Percentiles rank a stretch among this genome's conserved stretches.
phyloP scores from a whole-genome alignment of 2,113 vertebrate species.

The Narcine bancroftii region DNA sequence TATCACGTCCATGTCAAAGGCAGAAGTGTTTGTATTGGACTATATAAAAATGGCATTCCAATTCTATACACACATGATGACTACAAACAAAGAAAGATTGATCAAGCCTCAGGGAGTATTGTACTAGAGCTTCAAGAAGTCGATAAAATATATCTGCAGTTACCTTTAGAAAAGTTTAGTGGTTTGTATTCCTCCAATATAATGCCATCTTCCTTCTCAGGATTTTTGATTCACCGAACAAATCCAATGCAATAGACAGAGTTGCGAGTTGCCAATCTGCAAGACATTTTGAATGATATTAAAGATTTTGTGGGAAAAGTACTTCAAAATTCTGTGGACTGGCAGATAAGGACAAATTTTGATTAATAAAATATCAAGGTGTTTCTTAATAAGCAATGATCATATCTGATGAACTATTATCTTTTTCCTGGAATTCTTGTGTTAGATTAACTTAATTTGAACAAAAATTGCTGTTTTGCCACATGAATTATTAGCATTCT shows the following conservation, averaged over 20 bases:
- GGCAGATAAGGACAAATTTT: neutral
- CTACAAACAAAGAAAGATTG: slow-evolving; percentile 86
- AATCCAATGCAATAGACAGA: neutral
- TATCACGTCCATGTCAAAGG: slow-evolving; percentile 90
- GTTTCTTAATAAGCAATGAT: neutral
- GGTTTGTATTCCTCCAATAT: slow-evolving; percentile 87
- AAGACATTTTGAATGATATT: neutral
- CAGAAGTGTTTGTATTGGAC: slow-evolving; percentile 78
- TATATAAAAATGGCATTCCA: slow-evolving; percentile 83
- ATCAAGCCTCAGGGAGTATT: slow-evolving; percentile 86
- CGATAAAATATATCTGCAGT: slow-evolving; percentile 83
- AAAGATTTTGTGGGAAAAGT: neutral
- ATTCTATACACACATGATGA: slow-evolving; percentile 85
- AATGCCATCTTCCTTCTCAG: slow-evolving; percentile 89
- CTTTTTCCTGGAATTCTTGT: neutral
- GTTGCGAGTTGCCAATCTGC: neutral
- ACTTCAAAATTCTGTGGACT: neutral
- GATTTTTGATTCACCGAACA: slow-evolving; percentile 79
- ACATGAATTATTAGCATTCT: neutral
- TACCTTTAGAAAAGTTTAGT: slow-evolving; percentile 81
- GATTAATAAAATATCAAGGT: neutral
- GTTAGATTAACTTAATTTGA: neutral
- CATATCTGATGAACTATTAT: neutral
- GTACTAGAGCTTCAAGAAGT: slow-evolving; percentile 71
- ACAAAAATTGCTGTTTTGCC: neutral